Evolutionary conservation across 2,113 vertebrate genomes (phyloP).

Genomic region (Electrona antarctica): DNA sequence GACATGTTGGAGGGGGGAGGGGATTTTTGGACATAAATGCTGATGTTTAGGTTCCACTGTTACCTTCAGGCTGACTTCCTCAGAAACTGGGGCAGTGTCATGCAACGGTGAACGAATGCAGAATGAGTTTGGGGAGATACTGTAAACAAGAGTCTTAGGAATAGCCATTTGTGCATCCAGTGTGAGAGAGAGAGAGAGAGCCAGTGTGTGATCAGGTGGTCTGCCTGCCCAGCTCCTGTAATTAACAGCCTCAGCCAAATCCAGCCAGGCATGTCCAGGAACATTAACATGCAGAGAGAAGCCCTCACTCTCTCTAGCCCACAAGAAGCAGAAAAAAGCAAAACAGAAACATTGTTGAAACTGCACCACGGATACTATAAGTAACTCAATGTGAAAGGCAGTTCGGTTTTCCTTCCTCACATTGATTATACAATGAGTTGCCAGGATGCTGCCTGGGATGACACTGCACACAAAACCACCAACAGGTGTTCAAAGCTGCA

Average conservation of each 20-base stretch:
- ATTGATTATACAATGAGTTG: too few species aligned
- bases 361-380: too few species aligned
- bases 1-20: neutral
- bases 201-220: slow-evolving; percentile 73
- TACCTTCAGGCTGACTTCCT: slow-evolving; percentile 1
- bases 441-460: too few species aligned
- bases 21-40: neutral
- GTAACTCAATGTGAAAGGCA: too few species aligned
- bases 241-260: slow-evolving; percentile 76
- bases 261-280: slow-evolving; percentile 71
- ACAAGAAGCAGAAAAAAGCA: slow-evolving; percentile 68
- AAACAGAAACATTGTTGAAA: slow-evolving; percentile 53
- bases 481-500: too few species aligned
- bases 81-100: neutral
- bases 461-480: too few species aligned
- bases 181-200: slow-evolving; percentile 24
- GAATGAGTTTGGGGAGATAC: neutral
- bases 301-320: slow-evolving; percentile 63
- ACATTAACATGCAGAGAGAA: slow-evolving; percentile 69
- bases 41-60: neutral
- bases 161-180: slow-evolving; percentile 31
- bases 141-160: slow-evolving; percentile 12
- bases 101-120: neutral
- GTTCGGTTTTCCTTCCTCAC: too few species aligned
- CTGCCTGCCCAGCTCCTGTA: slow-evolving; percentile 58